Conservation (phyloP, 2,888 invertebrate genomes). For the Elmis aenea region DNA sequence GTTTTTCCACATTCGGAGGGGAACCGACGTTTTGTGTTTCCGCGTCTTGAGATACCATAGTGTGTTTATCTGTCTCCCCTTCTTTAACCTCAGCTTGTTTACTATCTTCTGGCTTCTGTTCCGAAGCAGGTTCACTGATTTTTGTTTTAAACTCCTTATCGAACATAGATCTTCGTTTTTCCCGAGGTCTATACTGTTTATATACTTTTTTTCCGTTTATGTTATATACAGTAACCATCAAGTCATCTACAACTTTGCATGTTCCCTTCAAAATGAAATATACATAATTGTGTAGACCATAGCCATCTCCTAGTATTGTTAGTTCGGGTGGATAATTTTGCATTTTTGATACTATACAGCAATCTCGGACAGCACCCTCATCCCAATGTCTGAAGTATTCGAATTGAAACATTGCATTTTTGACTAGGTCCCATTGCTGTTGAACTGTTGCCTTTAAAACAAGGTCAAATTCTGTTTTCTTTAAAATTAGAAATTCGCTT, state of each 20-base stretch:
- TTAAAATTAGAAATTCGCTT: slow-evolving; percentile 60
- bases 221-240: too few species aligned
- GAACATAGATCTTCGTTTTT: too few species aligned
- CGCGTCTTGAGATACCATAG: too few species aligned
- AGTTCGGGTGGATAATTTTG: slow-evolving; percentile 53
- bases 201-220: slow-evolving; percentile 40
- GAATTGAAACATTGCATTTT: slow-evolving; percentile 55
- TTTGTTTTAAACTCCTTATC: too few species aligned
- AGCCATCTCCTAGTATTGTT: slow-evolving; percentile 52
- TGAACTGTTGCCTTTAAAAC: slow-evolving; percentile 56
- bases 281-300: slow-evolving; percentile 41
- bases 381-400: slow-evolving; percentile 61
- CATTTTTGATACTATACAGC: slow-evolving; percentile 61
- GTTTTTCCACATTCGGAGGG: too few species aligned
- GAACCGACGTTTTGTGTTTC: too few species aligned
- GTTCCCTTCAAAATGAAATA: slow-evolving; percentile 56
- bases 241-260: slow-evolving; percentile 56
- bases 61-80: too few species aligned
- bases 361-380: slow-evolving; percentile 56
- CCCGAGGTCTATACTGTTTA: neutral
- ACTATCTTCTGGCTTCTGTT: too few species aligned
- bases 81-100: too few species aligned
- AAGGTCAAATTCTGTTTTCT: slow-evolving; percentile 58
- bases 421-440: slow-evolving; percentile 59
- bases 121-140: too few species aligned